Percentiles rank a stretch among this genome's conserved stretches.
phyloP scores from a whole-genome alignment of 2,113 vertebrate genomes.

The Sminthopsis crassicaudata region DNA sequence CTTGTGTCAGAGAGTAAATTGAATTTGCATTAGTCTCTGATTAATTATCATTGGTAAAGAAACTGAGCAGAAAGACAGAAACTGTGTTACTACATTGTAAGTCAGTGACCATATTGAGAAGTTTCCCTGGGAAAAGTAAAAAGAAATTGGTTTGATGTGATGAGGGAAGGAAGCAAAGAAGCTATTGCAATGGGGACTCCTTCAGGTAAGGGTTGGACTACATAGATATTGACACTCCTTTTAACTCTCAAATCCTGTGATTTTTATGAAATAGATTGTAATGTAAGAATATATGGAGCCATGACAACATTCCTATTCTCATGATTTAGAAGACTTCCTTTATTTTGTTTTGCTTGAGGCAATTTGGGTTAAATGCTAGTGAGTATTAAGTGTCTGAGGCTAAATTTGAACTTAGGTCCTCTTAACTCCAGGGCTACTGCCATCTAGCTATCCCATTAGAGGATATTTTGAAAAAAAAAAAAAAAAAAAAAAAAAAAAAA shows the following conservation, averaged over 20 bases:
- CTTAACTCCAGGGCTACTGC: no score
- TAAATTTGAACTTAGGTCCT: no score
- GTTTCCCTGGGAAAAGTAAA: no score
- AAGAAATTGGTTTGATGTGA: not conserved
- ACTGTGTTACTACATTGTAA: not conserved
- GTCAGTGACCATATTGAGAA: not conserved
- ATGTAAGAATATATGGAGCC: not conserved
- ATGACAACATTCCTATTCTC: not conserved
- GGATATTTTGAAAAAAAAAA: not conserved
- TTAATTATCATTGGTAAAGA: not conserved
- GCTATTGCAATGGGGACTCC: not conserved
- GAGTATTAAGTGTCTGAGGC: no score
- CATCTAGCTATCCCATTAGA: no score
- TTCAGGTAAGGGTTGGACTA: not conserved
- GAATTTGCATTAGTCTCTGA: not conserved
- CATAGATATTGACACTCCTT: not conserved
- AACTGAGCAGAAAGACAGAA: not conserved
- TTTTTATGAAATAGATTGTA: not conserved
- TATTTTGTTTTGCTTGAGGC: no score
- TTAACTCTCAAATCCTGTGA: not conserved
- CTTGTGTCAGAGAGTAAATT: not conserved
- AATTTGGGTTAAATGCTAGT: no score
- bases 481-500: no score
- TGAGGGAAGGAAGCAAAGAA: not conserved
- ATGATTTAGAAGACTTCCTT: not conserved